Percentiles rank a stretch among this genome's conserved stretches.
These are phyloP conservation scores for Melipona bicolor DNA, from an alignment of 2,888 invertebrate genomes.

Conservation along the genomic window DNA sequence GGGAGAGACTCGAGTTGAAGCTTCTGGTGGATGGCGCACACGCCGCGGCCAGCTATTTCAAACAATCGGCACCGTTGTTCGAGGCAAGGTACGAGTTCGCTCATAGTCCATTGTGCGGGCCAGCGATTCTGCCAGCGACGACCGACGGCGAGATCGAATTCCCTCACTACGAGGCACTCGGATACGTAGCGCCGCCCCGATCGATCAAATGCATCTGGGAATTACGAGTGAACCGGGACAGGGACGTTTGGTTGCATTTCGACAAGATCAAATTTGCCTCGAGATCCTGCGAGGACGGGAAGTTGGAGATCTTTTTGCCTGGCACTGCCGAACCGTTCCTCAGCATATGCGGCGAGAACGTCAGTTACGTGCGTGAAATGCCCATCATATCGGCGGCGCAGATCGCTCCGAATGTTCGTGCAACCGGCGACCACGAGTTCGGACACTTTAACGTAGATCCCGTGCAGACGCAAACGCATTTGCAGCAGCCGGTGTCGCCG, in stretches of 20 bases:
- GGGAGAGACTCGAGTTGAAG: constrained; percentile 92
- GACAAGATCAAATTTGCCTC: constrained; percentile 94
- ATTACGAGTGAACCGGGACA: constrained; percentile 91
- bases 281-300: constrained; percentile 93
- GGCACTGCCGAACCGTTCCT: constrained; percentile 90
- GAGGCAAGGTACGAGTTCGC: constrained; percentile 95
- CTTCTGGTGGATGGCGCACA: constrained; percentile 93
- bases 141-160: constrained; percentile 95
- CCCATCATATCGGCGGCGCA: constrained; percentile 93
- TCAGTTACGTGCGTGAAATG: constrained; percentile 91
- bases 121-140: constrained; percentile 91
- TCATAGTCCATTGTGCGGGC: constrained; percentile 94
- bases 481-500: constrained; percentile 1
- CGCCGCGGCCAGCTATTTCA: constrained; percentile 94
- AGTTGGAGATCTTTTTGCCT: constrained; percentile 92
- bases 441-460: not conserved
- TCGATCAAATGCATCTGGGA: constrained; percentile 91
- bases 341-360: constrained; percentile 94
- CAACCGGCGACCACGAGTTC: not conserved
- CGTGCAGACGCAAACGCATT: constrained; percentile 12
- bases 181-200: constrained; percentile 84
- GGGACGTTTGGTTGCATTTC: constrained; percentile 94
- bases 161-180: constrained; percentile 92
- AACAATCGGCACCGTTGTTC: constrained; percentile 92
- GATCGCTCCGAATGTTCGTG: constrained; percentile 83